These are phyloP conservation scores for Carduelis carduelis DNA, from an alignment of 2,797 vertebrate genomes.

Conservation along the genomic window DNA sequence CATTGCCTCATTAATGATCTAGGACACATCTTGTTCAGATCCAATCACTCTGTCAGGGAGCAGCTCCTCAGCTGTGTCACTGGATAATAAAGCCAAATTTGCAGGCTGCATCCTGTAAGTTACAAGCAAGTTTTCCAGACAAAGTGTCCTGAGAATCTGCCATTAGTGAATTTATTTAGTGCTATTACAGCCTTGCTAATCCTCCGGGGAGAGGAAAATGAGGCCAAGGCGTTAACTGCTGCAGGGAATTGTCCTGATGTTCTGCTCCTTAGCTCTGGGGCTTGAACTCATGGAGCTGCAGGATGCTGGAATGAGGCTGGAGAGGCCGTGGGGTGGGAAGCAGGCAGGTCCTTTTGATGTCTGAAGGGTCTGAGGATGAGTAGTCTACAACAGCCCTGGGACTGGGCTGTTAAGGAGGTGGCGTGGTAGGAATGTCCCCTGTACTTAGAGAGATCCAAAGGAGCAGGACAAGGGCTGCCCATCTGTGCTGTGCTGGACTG, in stretches of 20 bases:
- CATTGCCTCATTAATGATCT: neutral
- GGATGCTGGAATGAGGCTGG: neutral
- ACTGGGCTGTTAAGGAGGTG: neutral
- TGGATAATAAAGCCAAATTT: neutral
- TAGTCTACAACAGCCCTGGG: neutral
- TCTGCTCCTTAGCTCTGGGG: neutral
- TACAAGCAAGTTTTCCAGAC: slow-evolving; percentile 32
- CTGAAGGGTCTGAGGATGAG: slow-evolving; percentile 31
- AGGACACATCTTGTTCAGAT: neutral
- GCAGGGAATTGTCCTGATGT: neutral
- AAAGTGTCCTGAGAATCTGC: slow-evolving; percentile 31
- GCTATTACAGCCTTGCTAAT: slow-evolving; percentile 43
- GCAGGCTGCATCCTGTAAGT: neutral
- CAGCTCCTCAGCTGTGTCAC: neutral
- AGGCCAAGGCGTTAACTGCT: neutral
- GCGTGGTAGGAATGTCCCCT: neutral
- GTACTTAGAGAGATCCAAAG: neutral
- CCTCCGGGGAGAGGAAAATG: slow-evolving; percentile 36
- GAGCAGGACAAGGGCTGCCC: neutral
- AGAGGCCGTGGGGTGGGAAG: neutral
- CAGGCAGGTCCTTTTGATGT: slow-evolving; percentile 25
- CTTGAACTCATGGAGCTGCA: neutral
- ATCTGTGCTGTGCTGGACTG: rapidly evolving
- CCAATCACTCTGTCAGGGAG: neutral
- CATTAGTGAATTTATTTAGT: neutral